These are phyloP conservation scores for Saguinus imperator DNA, from an alignment of 2,113 vertebrate genomes.

Conservation along the genomic window DNA sequence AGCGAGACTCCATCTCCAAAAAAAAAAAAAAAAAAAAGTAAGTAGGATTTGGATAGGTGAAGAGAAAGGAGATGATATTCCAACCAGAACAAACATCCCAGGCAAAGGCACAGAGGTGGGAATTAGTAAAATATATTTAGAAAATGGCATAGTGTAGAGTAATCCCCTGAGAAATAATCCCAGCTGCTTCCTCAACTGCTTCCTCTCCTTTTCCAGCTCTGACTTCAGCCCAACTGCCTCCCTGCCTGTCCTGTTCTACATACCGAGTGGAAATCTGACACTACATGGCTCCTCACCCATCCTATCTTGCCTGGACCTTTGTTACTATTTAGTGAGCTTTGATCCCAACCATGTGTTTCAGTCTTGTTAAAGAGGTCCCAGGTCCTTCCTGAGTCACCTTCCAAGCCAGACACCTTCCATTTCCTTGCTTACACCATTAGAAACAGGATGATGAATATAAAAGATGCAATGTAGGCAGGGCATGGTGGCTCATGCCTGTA, in stretches of 20 bases:
- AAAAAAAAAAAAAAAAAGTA: neutral
- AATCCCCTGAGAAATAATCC: conserved; percentile 57
- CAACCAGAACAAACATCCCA: conserved; percentile 26
- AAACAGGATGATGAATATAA: neutral
- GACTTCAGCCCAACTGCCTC: conserved; percentile 27
- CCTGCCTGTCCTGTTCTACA: conserved; percentile 17
- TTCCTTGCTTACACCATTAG: conserved; percentile 32
- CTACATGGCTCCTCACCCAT: conserved; percentile 48
- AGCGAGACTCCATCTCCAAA: neutral
- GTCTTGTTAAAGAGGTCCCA: conserved; percentile 54
- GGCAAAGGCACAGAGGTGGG: conserved; percentile 23
- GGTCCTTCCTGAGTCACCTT: conserved; percentile 49
- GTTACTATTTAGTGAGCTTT: conserved; percentile 72
- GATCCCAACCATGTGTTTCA: conserved; percentile 68
- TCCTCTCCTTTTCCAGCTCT: conserved; percentile 58
- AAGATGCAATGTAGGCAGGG: neutral
- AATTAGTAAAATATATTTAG: conserved; percentile 66
- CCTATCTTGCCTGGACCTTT: conserved; percentile 51
- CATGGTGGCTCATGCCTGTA: too few relatives aligned
- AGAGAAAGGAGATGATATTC: conserved; percentile 34
- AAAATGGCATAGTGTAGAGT: conserved; percentile 56
- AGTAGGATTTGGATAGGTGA: conserved; percentile 17
- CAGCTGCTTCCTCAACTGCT: conserved; percentile 66
- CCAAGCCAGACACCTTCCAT: conserved; percentile 20
- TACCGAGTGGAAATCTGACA: conserved; percentile 61